A percentile compares a stretch with the other conserved stretches of the same genome.
These are phyloP conservation scores for Hypomecis atomaria DNA, from an alignment of 2,888 invertebrate species.

Conservation along the genomic window DNA sequence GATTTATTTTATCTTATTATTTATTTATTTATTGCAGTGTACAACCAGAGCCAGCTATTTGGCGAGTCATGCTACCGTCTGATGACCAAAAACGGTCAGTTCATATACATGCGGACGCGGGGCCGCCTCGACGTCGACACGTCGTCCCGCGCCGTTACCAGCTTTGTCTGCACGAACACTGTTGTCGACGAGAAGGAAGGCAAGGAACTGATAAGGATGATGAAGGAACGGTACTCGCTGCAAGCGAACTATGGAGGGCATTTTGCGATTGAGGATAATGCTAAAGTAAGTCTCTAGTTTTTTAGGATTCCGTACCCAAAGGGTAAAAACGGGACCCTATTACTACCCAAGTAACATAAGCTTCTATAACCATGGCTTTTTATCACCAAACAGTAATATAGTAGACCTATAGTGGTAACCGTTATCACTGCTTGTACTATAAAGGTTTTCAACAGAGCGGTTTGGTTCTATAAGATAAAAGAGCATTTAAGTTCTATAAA, in stretches of 20 bases:
- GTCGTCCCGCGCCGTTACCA: slow-evolving; percentile 88
- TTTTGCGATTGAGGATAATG: slow-evolving; percentile 43
- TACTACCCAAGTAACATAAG: too few relatives aligned
- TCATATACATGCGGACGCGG: slow-evolving; percentile 92
- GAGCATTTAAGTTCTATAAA: too few relatives aligned
- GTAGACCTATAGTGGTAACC: too few relatives aligned
- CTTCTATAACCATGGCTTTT: too few relatives aligned
- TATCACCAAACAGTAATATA: too few relatives aligned
- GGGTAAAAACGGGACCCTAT: too few relatives aligned
- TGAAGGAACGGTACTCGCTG: slow-evolving; percentile 89
- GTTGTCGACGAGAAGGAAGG: slow-evolving; percentile 90
- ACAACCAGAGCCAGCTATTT: slow-evolving; percentile 89
- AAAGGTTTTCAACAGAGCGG: too few relatives aligned
- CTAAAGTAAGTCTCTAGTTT: slow-evolving; percentile 43
- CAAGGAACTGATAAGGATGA: slow-evolving; percentile 86
- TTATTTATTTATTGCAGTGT: slow-evolving; percentile 82
- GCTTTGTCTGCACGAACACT: slow-evolving; percentile 93
- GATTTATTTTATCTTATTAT: neutral
- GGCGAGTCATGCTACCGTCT: slow-evolving; percentile 94
- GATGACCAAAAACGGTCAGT: slow-evolving; percentile 90
- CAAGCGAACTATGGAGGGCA: slow-evolving; percentile 64
- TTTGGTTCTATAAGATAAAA: too few relatives aligned
- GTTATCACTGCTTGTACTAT: too few relatives aligned
- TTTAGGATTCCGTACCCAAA: too few relatives aligned
- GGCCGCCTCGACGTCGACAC: slow-evolving; percentile 92